Evolutionary conservation across 2,888 invertebrate species (phyloP).

Genomic region (Drosophila affinis): DNA sequence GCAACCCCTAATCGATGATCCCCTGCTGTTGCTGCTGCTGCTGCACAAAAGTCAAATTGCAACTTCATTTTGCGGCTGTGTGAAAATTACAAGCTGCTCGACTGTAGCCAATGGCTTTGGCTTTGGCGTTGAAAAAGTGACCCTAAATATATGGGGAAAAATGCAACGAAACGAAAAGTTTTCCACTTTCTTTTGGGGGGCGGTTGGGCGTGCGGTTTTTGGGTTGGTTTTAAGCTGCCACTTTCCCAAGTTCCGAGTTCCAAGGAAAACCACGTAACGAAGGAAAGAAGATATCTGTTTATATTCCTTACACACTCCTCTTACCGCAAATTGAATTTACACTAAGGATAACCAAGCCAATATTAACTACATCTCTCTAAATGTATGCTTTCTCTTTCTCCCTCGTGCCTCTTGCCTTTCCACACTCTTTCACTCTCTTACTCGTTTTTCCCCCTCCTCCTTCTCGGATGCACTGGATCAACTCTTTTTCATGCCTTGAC

Average conservation of each 20-base stretch:
- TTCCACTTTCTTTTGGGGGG: constrained; percentile 2
- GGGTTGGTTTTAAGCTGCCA: constrained; percentile 26
- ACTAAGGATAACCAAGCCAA: constrained; percentile 48
- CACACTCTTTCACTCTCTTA: not conserved
- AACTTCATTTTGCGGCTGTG: constrained; percentile 62
- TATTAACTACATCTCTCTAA: constrained; percentile 58
- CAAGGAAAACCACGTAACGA: not conserved
- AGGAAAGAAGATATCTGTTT: constrained; percentile 40
- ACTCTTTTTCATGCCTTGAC: constrained; percentile 29
- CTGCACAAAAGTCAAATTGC: constrained; percentile 59
- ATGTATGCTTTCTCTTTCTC: constrained; percentile 32
- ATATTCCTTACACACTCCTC: constrained; percentile 30
- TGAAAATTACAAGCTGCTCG: constrained; percentile 62
- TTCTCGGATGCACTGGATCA: constrained; percentile 10
- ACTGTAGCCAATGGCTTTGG: not conserved
- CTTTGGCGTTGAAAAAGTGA: constrained; percentile 37
- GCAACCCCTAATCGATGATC: not conserved
- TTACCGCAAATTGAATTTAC: constrained; percentile 70
- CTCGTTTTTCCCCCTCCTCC: no score
- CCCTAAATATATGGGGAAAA: constrained; percentile 58
- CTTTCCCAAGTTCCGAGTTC: constrained; percentile 5
- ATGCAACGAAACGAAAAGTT: constrained; percentile 27
- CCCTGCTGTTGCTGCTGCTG: constrained; percentile 21
- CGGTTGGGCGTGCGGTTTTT: constrained; percentile 46
- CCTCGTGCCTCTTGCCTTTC: not conserved